Conservation (phyloP, 2,888 invertebrate genomes). For the Drosophila cognata region DNA sequence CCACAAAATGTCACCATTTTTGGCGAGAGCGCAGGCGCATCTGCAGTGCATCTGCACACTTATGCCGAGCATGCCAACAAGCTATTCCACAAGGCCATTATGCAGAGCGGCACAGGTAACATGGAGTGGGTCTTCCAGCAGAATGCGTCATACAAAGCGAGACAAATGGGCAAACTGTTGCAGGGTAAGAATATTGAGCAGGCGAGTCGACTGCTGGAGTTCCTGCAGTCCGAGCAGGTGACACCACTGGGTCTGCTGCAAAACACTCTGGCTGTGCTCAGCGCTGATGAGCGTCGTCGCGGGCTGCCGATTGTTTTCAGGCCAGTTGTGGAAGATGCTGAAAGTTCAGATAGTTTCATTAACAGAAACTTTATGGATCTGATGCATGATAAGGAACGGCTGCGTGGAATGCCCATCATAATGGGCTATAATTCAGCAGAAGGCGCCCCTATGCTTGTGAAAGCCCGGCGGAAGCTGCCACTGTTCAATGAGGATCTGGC, state of each 20-base stretch:
- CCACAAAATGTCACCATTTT: constrained; percentile 82
- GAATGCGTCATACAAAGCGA: constrained; percentile 65
- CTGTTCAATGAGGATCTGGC: constrained; percentile 74
- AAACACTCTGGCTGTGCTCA: constrained; percentile 58
- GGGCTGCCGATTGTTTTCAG: constrained; percentile 78
- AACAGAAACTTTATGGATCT: constrained; percentile 84
- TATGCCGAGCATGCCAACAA: constrained; percentile 77
- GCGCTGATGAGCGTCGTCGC: constrained; percentile 79
- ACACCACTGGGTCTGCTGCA: constrained; percentile 56
- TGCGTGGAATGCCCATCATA: constrained; percentile 86
- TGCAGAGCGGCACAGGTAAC: constrained; percentile 82
- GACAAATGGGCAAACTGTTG: constrained; percentile 72
- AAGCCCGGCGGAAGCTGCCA: constrained; percentile 72
- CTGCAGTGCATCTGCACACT: constrained; percentile 81
- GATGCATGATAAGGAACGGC: constrained; percentile 81
- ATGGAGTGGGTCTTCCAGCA: constrained; percentile 83
- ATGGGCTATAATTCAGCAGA: constrained; percentile 87
- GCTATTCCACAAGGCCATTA: constrained; percentile 83
- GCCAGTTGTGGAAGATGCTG: constrained; percentile 78
- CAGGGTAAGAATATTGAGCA: constrained; percentile 55
- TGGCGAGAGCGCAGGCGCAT: constrained; percentile 83
- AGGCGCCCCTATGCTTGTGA: constrained; percentile 84
- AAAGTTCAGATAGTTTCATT: constrained; percentile 78
- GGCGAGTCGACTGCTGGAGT: constrained; percentile 50
- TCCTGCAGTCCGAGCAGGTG: constrained; percentile 69